These are phyloP conservation scores for Muntiacus muntjak DNA, from an alignment of 2,113 vertebrate species.

Conservation along the genomic window DNA sequence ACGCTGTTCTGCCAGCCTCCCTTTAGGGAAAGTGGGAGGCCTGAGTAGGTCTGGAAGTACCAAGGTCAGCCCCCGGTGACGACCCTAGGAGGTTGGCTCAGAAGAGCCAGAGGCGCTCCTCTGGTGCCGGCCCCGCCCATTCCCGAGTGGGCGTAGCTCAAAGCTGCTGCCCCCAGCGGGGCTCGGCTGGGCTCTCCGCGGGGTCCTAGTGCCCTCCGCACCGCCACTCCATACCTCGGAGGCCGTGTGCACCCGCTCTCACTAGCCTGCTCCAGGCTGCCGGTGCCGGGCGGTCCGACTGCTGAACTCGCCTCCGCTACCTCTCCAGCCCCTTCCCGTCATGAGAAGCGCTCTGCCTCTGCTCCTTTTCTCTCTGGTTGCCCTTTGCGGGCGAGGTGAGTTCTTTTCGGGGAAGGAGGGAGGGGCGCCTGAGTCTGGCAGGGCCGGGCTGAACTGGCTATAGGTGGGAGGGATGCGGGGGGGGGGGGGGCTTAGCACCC, in stretches of 20 bases:
- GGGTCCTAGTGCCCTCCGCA: background rate
- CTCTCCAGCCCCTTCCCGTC: background rate
- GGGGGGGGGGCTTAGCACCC: too few species aligned
- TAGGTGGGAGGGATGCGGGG: background rate
- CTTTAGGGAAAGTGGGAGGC: background rate
- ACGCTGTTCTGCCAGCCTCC: background rate
- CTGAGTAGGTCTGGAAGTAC: rapidly evolving
- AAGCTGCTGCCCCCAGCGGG: background rate
- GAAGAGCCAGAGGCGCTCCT: rapidly evolving
- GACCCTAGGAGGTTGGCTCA: rapidly evolving
- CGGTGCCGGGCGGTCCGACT: background rate
- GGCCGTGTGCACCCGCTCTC: background rate
- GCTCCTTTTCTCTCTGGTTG: conserved; percentile 27
- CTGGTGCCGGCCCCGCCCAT: background rate
- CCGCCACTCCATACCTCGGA: rapidly evolving
- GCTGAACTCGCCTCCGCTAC: background rate
- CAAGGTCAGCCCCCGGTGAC: rapidly evolving
- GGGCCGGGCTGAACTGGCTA: background rate
- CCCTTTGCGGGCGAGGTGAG: conserved; percentile 55
- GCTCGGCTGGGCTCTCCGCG: background rate
- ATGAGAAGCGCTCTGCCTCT: conserved; percentile 40
- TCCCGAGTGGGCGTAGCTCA: background rate
- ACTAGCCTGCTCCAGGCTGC: background rate
- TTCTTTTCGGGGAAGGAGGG: background rate
- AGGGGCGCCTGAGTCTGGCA: background rate